These are phyloP conservation scores for Epiblema foenella DNA, from an alignment of 2,888 invertebrate species.

Conservation along the genomic window DNA sequence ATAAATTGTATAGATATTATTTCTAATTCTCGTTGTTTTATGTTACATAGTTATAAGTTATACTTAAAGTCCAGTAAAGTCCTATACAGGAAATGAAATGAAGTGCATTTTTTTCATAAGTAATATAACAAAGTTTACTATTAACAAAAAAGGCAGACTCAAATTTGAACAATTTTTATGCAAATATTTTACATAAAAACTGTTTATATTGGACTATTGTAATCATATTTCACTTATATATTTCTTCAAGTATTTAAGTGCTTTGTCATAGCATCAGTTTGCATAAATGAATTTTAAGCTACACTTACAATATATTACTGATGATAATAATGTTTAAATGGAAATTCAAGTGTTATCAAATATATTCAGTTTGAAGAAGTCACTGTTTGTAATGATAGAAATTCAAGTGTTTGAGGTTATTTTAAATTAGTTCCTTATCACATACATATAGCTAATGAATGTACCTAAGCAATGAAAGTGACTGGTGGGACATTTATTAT, in stretches of 20 bases:
- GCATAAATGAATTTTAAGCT: slow-evolving; percentile 14
- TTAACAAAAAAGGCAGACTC: background rate
- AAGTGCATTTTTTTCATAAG: background rate
- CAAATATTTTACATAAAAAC: background rate
- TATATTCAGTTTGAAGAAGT: slow-evolving; percentile 20
- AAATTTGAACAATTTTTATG: too few relatives aligned
- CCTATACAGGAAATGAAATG: background rate
- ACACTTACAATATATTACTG: slow-evolving; percentile 12
- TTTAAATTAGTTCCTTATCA: slow-evolving; percentile 36
- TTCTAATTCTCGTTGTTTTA: too few relatives aligned
- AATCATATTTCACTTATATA: background rate
- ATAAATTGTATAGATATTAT: too few relatives aligned
- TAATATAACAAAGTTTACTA: background rate
- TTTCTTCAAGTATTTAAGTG: slow-evolving; percentile 18
- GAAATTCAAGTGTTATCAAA: background rate
- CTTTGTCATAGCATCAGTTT: slow-evolving; percentile 31
- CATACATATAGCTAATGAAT: slow-evolving; percentile 37
- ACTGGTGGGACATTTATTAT: slow-evolving; percentile 39
- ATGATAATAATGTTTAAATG: background rate
- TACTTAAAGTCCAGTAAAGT: background rate
- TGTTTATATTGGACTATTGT: background rate
- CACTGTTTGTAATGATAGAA: slow-evolving; percentile 5
- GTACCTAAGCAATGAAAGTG: slow-evolving; percentile 43
- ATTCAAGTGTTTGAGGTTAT: slow-evolving; percentile 34
- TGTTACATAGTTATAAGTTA: too few relatives aligned